Evolutionary conservation across 2,888 invertebrate genomes (phyloP).

Genomic region (Tenthredo scrophulariae): DNA sequence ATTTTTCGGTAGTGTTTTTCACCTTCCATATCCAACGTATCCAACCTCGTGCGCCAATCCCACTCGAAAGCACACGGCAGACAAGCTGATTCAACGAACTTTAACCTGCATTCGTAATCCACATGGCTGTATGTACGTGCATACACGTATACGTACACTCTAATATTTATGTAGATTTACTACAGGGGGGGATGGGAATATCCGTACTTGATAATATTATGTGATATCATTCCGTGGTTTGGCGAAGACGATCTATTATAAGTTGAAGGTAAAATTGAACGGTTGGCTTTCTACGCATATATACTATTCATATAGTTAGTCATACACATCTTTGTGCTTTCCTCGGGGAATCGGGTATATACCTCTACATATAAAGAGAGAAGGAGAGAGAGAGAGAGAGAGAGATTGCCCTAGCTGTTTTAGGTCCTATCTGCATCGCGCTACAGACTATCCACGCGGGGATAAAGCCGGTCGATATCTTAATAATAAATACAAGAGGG

Average conservation of each 20-base stretch:
- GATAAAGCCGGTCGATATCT: slow-evolving; percentile 76
- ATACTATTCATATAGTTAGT: not conserved
- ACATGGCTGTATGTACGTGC: not conserved
- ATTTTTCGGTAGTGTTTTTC: slow-evolving; percentile 41
- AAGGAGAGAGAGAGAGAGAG: not conserved
- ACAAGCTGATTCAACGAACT: slow-evolving; percentile 45
- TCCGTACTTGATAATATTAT: not conserved
- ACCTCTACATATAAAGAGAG: not conserved
- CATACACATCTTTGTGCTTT: not conserved
- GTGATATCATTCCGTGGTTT: not conserved
- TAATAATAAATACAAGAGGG: slow-evolving; percentile 77
- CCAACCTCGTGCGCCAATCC: not conserved
- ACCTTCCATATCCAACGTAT: slow-evolving; percentile 19
- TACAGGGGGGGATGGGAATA: not conserved
- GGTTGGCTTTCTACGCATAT: not conserved
- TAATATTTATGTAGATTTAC: not conserved
- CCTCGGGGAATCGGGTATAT: not conserved
- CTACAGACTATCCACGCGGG: slow-evolving; percentile 58
- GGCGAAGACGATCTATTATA: not conserved
- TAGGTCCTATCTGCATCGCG: slow-evolving; percentile 41
- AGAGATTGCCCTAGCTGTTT: slow-evolving; percentile 23
- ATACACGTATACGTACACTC: not conserved
- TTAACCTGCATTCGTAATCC: slow-evolving; percentile 24
- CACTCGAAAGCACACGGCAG: slow-evolving; percentile 38
- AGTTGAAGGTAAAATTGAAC: slow-evolving; percentile 1